Evolutionary conservation across 2,888 invertebrate species (phyloP).

Genomic region (Mactromeris polynyma): DNA sequence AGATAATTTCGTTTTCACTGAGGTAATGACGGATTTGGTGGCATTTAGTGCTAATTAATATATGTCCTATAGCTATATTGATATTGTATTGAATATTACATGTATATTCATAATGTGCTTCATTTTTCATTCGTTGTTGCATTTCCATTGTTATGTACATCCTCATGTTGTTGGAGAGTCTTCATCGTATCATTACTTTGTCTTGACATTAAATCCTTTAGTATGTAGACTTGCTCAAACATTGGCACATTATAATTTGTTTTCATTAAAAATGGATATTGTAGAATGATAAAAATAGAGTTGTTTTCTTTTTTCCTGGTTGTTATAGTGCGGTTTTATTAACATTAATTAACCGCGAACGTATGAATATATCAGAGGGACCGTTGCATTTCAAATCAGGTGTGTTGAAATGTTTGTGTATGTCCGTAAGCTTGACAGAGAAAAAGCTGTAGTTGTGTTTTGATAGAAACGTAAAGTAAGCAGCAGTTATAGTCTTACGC

Average conservation of each 20-base stretch:
- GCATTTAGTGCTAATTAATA: background rate
- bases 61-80: background rate
- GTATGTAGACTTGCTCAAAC: constrained; percentile 49
- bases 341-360: no score
- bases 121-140: background rate
- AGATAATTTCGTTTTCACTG: background rate
- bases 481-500: no score
- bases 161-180: background rate
- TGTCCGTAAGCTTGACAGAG: no score
- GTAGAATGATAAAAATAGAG: constrained; percentile 15
- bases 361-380: no score
- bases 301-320: background rate
- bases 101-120: no score
- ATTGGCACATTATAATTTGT: constrained; percentile 39
- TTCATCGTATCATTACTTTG: background rate
- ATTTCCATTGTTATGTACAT: background rate
- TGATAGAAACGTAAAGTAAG: no score
- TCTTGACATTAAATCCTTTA: constrained; percentile 13
- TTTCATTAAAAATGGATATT: constrained; percentile 49
- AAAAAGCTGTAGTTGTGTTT: no score
- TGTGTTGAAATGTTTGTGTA: no score
- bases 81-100: background rate
- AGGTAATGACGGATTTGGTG: background rate
- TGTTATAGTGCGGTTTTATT: no score
- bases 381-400: no score